Percentiles rank a stretch among this genome's conserved stretches.
These are phyloP conservation scores for Darevskia mixta DNA, from an alignment of 2,797 vertebrate genomes.

Conservation along the genomic window DNA sequence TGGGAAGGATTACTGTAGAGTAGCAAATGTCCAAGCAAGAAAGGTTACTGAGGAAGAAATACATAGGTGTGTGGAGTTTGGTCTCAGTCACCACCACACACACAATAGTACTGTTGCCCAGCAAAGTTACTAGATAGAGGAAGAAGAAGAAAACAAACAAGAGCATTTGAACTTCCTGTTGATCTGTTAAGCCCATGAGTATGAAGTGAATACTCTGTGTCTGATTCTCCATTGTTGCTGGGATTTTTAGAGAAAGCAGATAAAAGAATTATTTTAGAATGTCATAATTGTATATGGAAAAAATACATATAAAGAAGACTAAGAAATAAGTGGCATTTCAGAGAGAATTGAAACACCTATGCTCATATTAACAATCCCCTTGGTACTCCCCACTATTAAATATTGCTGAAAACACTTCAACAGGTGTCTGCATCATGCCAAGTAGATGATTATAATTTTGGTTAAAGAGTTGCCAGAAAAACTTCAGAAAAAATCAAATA, in stretches of 20 bases:
- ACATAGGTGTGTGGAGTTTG: slow-evolving; percentile 66
- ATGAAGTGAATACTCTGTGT: slow-evolving; percentile 52
- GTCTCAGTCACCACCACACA: slow-evolving; percentile 37
- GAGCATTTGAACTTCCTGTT: slow-evolving; percentile 29
- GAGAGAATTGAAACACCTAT: neutral
- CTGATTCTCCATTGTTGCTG: slow-evolving; percentile 53
- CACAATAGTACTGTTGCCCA: slow-evolving; percentile 64
- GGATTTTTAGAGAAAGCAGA: neutral
- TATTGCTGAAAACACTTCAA: neutral
- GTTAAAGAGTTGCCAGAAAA: neutral
- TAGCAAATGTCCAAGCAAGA: slow-evolving; percentile 69
- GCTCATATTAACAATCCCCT: neutral
- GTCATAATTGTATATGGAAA: neutral
- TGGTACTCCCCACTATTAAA: too few relatives aligned
- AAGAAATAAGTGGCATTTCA: neutral
- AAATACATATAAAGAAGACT: neutral
- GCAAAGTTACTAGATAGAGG: slow-evolving; percentile 58
- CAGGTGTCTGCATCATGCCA: too few relatives aligned
- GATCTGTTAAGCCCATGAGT: slow-evolving; percentile 56
- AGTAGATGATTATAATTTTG: neutral
- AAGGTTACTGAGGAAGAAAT: slow-evolving; percentile 69
- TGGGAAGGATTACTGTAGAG: slow-evolving; percentile 66
- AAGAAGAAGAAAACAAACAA: slow-evolving; percentile 58
- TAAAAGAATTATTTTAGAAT: neutral
- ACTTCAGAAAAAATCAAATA: too few relatives aligned